Evolutionary conservation across 2,797 vertebrate genomes (phyloP).

Genomic region (Clarias platycephalus): DNA sequence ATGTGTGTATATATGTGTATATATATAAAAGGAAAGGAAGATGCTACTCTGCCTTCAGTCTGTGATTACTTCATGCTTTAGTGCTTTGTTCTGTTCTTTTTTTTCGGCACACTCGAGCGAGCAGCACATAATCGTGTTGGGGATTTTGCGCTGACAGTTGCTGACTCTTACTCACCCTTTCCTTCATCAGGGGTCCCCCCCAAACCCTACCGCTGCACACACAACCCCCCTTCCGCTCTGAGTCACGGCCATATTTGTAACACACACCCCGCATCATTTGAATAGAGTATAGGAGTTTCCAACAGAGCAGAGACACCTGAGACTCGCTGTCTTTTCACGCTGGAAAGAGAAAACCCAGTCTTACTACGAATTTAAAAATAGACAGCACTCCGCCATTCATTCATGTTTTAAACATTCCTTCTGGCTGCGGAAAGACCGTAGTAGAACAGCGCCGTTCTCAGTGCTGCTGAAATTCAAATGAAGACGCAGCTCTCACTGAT

Average conservation of each 20-base stretch:
- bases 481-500: background rate
- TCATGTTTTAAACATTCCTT: conserved; percentile 19
- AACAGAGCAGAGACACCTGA: conserved; percentile 46
- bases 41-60: background rate
- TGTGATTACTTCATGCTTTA: conserved; percentile 5
- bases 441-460: background rate
- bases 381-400: conserved; percentile 16
- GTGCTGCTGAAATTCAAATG: conserved; percentile 4
- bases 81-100: background rate
- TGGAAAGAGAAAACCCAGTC: conserved; percentile 46
- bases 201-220: background rate
- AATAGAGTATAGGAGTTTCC: conserved; percentile 52
- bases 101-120: conserved; percentile 14
- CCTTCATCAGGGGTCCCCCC: conserved; percentile 23
- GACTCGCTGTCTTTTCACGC: conserved; percentile 16
- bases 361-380: conserved; percentile 50
- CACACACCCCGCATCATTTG: conserved; percentile 44
- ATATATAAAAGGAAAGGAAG: background rate
- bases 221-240: background rate
- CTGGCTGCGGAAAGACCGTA: conserved; percentile 10
- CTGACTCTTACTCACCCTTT: conserved; percentile 48
- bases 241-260: conserved; percentile 36
- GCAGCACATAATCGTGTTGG: conserved; percentile 16
- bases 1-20: too few species aligned
- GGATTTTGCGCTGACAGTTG: conserved; percentile 31